Conservation (phyloP, 2,113 vertebrate genomes). For the Rousettus leschenaultii region DNA sequence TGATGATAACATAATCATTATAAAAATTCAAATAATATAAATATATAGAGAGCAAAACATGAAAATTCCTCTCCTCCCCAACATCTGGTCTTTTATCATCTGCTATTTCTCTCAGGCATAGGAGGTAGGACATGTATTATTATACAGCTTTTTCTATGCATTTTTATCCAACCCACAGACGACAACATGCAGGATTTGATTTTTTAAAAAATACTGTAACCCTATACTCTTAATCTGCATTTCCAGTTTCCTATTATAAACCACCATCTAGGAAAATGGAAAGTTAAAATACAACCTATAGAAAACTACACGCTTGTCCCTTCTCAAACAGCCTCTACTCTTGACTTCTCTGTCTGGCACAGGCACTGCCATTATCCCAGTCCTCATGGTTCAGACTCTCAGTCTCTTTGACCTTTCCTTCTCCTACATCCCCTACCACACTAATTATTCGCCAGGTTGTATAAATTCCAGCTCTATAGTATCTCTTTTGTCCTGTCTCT, state of each 20-base stretch:
- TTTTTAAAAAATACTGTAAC: neutral
- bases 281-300: neutral
- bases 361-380: neutral
- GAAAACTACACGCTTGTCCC: neutral
- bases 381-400: neutral
- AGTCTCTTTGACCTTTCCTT: neutral
- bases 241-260: neutral
- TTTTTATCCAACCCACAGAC: neutral
- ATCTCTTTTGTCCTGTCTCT: conserved; percentile 33
- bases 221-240: neutral
- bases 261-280: neutral
- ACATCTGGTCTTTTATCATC: neutral
- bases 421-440: neutral
- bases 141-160: neutral
- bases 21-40: neutral
- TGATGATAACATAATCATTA: neutral
- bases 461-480: neutral
- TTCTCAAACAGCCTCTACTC: neutral
- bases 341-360: neutral
- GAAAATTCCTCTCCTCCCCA: neutral
- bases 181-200: neutral
- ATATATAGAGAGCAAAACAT: neutral
- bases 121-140: neutral
- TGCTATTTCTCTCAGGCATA: neutral
- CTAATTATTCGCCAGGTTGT: neutral